Evolutionary conservation across 2,888 invertebrate species (phyloP), one percentile per base, ranked within the genome.

Genomic region (Carabus problematicus): DNA sequence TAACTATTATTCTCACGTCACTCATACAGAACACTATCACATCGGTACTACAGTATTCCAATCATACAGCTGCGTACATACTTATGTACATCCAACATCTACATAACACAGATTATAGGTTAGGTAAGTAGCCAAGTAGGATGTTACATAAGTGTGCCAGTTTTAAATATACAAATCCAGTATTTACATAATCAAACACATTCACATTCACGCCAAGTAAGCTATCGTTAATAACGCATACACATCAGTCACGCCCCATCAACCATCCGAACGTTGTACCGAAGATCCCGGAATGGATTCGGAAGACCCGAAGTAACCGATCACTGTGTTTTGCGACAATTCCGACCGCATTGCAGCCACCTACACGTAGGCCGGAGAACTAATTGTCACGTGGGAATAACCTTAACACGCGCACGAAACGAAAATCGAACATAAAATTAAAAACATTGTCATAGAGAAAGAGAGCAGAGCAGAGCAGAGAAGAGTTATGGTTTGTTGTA

Each of bases 341-440:
- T 79, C 79, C 79, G 75, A 79, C 77, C 78, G 79, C 79, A 79
- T 79, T 79, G 79, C 79, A 79, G 79, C 77, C 78, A 77, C 77
- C 77, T 76, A 75, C 71, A 70, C 63, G 68, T 75, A 75, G 76
- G 77, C 76, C 75, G 76, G 75, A 74, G 39, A 69, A 69, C 69
- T 69, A 69, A 55, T 66, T 52, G 56, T 56, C 55, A 55, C 69
- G 61, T 61, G 61, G 54, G 59, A 45, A 39, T 42, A 56, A 43
- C 43, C 19, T n/a, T 64, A 54, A 42, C 69, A 69, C 61, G 56
- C 62, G 69, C 62, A 62, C 62, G 41, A 40, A 62, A 56, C 12
- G 16, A 45, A 69, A 66, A 56, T 47, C 9, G 39, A 39, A 39
- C 19, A 54, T 6, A 54, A 19, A n/a, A n/a, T n/a, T 16, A 8